Evolutionary conservation across 1,140 invertebrate species (phyloP).

Genomic region (Anthonomus grandis): DNA sequence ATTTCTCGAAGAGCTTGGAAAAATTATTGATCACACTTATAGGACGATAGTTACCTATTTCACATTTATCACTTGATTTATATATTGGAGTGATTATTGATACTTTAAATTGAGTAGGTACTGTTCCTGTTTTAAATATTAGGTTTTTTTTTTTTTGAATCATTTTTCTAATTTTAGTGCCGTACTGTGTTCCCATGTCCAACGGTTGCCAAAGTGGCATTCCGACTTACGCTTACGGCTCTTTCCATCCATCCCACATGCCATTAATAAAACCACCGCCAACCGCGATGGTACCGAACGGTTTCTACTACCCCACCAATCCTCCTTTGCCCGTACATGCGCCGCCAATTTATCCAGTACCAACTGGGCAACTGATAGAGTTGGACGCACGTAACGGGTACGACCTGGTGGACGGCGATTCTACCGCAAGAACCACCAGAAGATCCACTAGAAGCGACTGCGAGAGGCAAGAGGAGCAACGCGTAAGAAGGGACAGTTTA

Average conservation of each 20-base stretch:
- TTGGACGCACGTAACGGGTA: slow-evolving; percentile 56
- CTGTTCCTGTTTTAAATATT: not conserved
- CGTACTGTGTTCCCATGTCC: slow-evolving; percentile 11
- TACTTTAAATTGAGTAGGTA: too few relatives aligned
- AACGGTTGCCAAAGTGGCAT: slow-evolving; percentile 28
- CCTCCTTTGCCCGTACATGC: not conserved
- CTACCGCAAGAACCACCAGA: slow-evolving; percentile 16
- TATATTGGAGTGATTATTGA: too few relatives aligned
- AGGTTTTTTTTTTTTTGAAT: too few relatives aligned
- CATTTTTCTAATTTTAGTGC: slow-evolving; percentile 7
- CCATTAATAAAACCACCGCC: slow-evolving; percentile 14
- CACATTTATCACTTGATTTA: too few relatives aligned
- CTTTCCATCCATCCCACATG: slow-evolving; percentile 36
- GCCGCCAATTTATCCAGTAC: slow-evolving; percentile 33
- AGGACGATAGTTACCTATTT: too few relatives aligned
- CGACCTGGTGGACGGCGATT: slow-evolving; percentile 29
- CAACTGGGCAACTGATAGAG: slow-evolving; percentile 67
- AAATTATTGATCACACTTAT: too few relatives aligned
- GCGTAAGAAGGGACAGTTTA: slow-evolving; percentile 10
- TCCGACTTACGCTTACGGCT: slow-evolving; percentile 33
- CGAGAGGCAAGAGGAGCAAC: slow-evolving; percentile 16
- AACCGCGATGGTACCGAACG: slow-evolving; percentile 8
- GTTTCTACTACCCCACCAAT: slow-evolving; percentile 27
- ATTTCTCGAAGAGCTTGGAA: too few relatives aligned
- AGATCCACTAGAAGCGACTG: not conserved